Base-by-base conservation (phyloP, 1,140 invertebrate genomes). In the Melanaphis sacchari region DNA sequence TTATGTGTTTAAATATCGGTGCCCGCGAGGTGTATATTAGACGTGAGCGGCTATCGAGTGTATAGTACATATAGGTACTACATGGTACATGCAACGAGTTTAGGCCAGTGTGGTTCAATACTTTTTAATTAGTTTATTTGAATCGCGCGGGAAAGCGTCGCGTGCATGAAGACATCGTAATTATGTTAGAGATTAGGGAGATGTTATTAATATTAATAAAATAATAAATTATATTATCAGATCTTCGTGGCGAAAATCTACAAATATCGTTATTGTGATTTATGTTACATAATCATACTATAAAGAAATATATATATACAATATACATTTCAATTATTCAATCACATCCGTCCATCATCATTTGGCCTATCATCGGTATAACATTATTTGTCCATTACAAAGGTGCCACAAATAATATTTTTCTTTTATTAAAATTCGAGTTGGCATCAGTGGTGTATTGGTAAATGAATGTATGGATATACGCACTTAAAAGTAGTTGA, bases 1-100 rank as follows among this genome's bases (percentile, higher is more conserved):
- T 76, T 76, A 76, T 76, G 59, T 76, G 59, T 76, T 76, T 76
- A 76, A 76, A 76, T 76, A n/a, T 76, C 59, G n/a, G 59, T 76
- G n/a, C 59, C 59, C 59, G 59, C 31, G 59, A n/a, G 59, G 59
- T 76, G 59, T 76, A 76, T 76, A n/a, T 6, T 11, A 76, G 59
- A 76, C 59, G 59, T 76, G 31, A 76, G 31, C 15, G 31, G 18
- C 59, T 18, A 59, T 26, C 9, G 9, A n/a, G 31, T 18, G 15
- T n/a, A 18, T 66, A 46, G 59, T 66, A 26, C 49, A 21, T 49
- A 54, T 54, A 54, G 24, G 24, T 54, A 54, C 0, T 8, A 1
- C 26, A 59, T 52, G 52, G 52, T n/a, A n/a, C 59, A 6, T 76
- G n/a, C 31, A 76, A 76, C 59, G n/a, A n/a, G n/a, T 76, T 66